Percentiles rank a stretch among this genome's conserved stretches.
Conservation (phyloP, 2,888 invertebrate genomes). For the Allophyes oxyacanthae region DNA sequence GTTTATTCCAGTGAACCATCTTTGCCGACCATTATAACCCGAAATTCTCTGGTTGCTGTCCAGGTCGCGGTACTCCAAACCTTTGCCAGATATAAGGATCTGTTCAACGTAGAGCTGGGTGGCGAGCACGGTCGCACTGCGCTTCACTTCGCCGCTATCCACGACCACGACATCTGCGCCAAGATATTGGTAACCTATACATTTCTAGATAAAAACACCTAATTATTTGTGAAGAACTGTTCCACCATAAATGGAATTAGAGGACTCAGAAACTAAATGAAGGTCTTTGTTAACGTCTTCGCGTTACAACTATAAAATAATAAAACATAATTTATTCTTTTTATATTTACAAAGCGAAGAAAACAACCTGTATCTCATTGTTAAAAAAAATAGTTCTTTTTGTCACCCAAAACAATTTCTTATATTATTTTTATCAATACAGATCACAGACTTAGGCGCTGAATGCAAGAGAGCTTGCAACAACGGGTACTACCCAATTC, state of each 20-base stretch:
- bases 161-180: slow-evolving; percentile 95
- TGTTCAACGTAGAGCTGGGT: slow-evolving; percentile 93
- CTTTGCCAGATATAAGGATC: slow-evolving; percentile 91
- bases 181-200: slow-evolving; percentile 91
- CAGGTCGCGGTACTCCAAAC: slow-evolving; percentile 91
- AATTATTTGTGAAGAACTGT: too few species aligned
- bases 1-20: too few species aligned
- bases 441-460: slow-evolving; percentile 95
- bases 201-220: neutral
- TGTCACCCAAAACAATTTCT: slow-evolving; percentile 5
- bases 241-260: neutral
- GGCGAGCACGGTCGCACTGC: slow-evolving; percentile 95
- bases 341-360: too few species aligned
- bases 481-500: slow-evolving; percentile 97
- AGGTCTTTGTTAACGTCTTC: too few species aligned
- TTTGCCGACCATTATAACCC: too few species aligned
- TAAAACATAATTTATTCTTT: too few species aligned
- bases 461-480: slow-evolving; percentile 94
- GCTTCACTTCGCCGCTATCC: slow-evolving; percentile 95
- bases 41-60: neutral
- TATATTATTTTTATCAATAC: slow-evolving; percentile 35
- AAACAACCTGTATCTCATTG: too few species aligned
- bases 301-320: too few species aligned
- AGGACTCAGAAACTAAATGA: too few species aligned
- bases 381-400: too few species aligned